Evolutionary conservation across 1,140 invertebrate species (phyloP), one percentile per base, ranked within the genome.

Genomic region (Papilio polyxenes): DNA sequence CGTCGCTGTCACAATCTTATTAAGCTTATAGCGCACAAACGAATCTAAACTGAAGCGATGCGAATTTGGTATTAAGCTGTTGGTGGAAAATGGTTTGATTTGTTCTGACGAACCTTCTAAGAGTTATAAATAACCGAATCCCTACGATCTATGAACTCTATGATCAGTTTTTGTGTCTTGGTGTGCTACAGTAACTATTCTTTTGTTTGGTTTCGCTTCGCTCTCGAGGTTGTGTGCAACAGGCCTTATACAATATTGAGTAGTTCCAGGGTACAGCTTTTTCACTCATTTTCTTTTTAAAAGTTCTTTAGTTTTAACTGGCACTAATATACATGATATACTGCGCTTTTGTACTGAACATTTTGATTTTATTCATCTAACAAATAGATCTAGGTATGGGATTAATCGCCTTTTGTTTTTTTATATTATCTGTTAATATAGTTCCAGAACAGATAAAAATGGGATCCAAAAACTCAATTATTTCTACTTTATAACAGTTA

Each of bases 241-340:
- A 9, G 56, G n/a, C 2, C n/a, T 72, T 72, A 37, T 72, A 62
- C 59, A 72, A 72, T 72, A 72, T 72, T 40, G 65, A 31, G 65
- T 72, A 15, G 65, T 13, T 72, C 31, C 11, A 13, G 3, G 15
- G 11, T 37, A 72, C 37, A 72, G 62, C 65, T 40, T 72, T 72
- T 72, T 72, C 65, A 72, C 17, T 72, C 37, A 72, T 72, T 72
- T 72, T 72, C 9, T 31, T 69, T 37, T 69, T 69, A 69, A 69
- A 37, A 37, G 1, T 69, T 69, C 13, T 69, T 37, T 69, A 37
- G 23, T 69, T 69, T 69, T 69, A 69, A 37, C 65, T 37, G 65
- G 37, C 65, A 37, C 65, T 69, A 69, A 69, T 37, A 37, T 69
- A 23, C 53, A 56, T 56, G 15, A 31, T 31, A 44, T 44, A 51